phyloP scores from a whole-genome alignment of 1,140 invertebrate species.

The Plodia interpunctella region DNA sequence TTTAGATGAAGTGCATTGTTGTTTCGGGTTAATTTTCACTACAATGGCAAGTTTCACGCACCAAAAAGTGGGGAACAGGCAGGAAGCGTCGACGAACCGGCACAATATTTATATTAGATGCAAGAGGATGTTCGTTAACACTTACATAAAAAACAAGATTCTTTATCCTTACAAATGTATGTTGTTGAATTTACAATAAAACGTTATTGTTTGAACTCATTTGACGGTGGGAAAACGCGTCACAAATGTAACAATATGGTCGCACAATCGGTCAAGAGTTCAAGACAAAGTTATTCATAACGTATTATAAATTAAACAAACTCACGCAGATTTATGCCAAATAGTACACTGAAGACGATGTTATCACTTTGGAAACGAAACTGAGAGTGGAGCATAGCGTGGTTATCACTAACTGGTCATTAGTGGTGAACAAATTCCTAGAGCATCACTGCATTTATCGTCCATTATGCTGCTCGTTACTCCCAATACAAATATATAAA shows the following conservation, averaged over 20 bases:
- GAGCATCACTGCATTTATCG: slow-evolving; percentile 41
- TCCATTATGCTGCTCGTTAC: slow-evolving; percentile 43
- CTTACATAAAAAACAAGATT: neutral
- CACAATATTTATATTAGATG: slow-evolving; percentile 3
- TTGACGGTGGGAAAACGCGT: neutral
- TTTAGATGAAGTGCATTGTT: neutral
- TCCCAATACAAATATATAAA: slow-evolving; percentile 42
- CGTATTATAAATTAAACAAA: neutral
- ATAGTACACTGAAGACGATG: slow-evolving; percentile 20
- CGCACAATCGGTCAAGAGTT: neutral
- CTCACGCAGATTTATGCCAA: slow-evolving; percentile 11
- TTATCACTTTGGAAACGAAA: slow-evolving; percentile 34
- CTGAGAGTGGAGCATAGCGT: slow-evolving; percentile 32
- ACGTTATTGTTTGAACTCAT: neutral
- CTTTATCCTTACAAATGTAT: neutral
- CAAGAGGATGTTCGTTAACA: slow-evolving; percentile 1
- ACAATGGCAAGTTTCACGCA: slow-evolving; percentile 11
- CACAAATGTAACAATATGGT: neutral
- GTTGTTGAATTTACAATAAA: neutral
- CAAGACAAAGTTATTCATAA: neutral
- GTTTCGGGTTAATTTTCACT: neutral
- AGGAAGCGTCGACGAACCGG: slow-evolving; percentile 5
- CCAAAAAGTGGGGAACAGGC: slow-evolving; percentile 8
- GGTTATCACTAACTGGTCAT: slow-evolving; percentile 34
- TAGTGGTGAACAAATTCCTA: slow-evolving; percentile 43